Base-by-base conservation (phyloP, 2,888 invertebrate genomes). In the Acleris cristana region DNA sequence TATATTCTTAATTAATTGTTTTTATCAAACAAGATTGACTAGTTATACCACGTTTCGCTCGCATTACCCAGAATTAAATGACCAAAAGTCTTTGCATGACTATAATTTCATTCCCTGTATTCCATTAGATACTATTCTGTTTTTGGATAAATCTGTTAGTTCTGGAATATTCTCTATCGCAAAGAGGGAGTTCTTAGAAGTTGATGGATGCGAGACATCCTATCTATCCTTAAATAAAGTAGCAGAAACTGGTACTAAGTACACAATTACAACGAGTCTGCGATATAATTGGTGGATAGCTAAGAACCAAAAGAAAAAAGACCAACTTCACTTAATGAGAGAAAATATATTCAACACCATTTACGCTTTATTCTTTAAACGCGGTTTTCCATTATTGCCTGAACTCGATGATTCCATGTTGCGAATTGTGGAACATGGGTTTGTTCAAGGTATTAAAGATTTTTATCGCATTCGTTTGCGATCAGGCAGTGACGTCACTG, bases 21-120 rank as follows among this genome's bases (percentile, higher is more conserved):
- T 69, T 61, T 73, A 73, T 62, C 70, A 70, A 58, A 66, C 62
- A 3, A 67, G 66, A 10, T 19, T 73, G 21, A 65, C 68, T 14
- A 73, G 71, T 55, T 65, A 63, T n/a, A 63, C 69, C 21, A 65
- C 55, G 16, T 63, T 26, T 19, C 40, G 56, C 3, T 49, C 40
- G 12, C n/a, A 44, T 18, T 55, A 60, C 26, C 58, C 60, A 5
- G 45, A 64, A 26, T 12, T 63, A 4, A 63, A 67, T 26, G 2
- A 58, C 0, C 53, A 48, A 12, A 16, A 19, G 18, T 48, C 53
- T n/a, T 53, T 67, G 40, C 16, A 58, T 10, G 26, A 23, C 52
- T 48, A 49, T 10, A 62, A 63, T 40, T 58, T 49, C 12, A 67
- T 62, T 26, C 67, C 67, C 0, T 67, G 67, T 54, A 12, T 67